phyloP scores from a whole-genome alignment of 2,113 vertebrate species.

The Holacanthus passer region DNA sequence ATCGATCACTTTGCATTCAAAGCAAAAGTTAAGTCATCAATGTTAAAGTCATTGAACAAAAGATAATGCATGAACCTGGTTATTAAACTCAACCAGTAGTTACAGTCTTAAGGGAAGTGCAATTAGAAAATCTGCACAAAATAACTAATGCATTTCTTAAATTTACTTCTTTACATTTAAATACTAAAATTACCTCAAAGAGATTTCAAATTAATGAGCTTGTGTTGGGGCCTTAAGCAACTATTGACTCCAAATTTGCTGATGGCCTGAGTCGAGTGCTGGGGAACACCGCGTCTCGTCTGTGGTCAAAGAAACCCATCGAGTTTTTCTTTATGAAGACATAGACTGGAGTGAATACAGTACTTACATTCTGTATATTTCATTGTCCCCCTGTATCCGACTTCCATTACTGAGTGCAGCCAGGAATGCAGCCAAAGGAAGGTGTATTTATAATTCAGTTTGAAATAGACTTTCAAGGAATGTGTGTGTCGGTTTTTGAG shows the following conservation, averaged over 20 bases:
- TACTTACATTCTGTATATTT: conserved; percentile 2
- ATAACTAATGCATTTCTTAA: not conserved
- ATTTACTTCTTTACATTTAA: not conserved
- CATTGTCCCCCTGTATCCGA: not conserved
- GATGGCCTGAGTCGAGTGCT: not conserved
- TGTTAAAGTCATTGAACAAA: not conserved
- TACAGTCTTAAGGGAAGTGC: not conserved
- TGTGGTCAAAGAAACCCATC: not conserved
- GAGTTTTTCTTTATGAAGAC: not conserved
- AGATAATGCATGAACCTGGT: not conserved
- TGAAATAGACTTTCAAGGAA: conserved; percentile 16
- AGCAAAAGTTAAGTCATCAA: not conserved
- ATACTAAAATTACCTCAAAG: not conserved
- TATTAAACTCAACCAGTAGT: not conserved
- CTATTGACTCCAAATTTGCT: not conserved
- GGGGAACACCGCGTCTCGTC: not conserved
- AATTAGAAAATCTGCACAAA: not conserved
- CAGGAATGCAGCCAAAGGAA: conserved; percentile 7
- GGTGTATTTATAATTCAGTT: conserved; percentile 17
- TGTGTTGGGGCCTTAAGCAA: not conserved
- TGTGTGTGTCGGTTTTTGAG: not conserved
- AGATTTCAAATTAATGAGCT: not conserved
- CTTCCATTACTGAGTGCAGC: conserved; percentile 1
- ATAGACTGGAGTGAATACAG: not conserved
- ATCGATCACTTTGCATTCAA: not conserved